phyloP scores from a whole-genome alignment of 2,888 invertebrate genomes.

The Pilophorus perplexus region DNA sequence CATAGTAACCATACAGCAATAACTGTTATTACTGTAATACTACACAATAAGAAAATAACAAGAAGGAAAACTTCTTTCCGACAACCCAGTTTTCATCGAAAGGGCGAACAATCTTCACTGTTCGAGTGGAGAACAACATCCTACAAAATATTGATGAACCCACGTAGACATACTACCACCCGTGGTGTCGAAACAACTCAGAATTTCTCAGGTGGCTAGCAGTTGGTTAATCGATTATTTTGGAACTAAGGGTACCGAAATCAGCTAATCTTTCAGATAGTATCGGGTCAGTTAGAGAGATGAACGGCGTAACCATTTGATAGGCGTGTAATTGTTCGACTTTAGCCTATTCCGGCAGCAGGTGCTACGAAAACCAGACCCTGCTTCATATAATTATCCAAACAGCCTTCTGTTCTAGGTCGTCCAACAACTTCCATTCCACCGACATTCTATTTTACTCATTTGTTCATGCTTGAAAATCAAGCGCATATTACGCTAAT shows the following conservation, averaged over 20 bases:
- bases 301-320: constrained; percentile 27
- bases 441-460: background rate
- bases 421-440: background rate
- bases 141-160: no score
- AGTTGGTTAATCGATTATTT: constrained; percentile 29
- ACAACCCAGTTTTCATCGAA: no score
- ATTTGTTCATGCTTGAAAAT: background rate
- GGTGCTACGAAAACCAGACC: constrained; percentile 18
- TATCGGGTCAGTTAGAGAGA: constrained; percentile 21
- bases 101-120: no score
- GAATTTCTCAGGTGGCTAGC: constrained; percentile 4
- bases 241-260: constrained; percentile 23
- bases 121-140: no score
- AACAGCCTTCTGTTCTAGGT: constrained; percentile 1
- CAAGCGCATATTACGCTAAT: constrained; percentile 5
- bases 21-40: no score
- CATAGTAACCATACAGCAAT: no score
- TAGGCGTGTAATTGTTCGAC: constrained; percentile 27
- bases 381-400: constrained; percentile 7
- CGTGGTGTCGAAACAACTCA: no score
- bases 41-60: no score
- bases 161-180: no score
- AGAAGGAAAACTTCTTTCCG: no score
- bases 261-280: constrained; percentile 25
- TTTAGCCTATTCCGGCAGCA: constrained; percentile 21